A percentile compares a stretch with the other conserved stretches of the same genome.
phyloP scores from a whole-genome alignment of 2,888 invertebrate genomes.

The Amphipyra tragopoginis region DNA sequence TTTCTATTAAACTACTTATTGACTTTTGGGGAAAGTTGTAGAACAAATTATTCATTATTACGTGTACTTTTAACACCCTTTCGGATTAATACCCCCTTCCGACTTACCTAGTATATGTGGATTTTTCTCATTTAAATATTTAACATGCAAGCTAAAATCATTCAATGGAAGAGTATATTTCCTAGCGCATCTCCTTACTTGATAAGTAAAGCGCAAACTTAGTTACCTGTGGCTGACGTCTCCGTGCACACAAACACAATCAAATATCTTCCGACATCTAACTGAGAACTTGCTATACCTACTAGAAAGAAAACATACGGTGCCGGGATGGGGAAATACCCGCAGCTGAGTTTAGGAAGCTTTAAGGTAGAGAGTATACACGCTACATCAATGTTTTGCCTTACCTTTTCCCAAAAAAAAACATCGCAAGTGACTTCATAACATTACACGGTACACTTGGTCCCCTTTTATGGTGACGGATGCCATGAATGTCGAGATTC shows the following conservation, averaged over 20 bases:
- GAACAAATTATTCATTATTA: too few species aligned
- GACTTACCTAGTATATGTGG: too few species aligned
- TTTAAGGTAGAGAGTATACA: too few species aligned
- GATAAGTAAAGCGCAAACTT: slow-evolving; percentile 28
- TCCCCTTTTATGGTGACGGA: slow-evolving; percentile 52
- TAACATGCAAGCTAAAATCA: too few species aligned
- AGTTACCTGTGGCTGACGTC: slow-evolving; percentile 38
- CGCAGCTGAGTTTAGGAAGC: not conserved
- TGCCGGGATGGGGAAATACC: not conserved
- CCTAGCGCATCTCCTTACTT: too few species aligned
- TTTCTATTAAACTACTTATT: too few species aligned
- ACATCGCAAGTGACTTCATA: slow-evolving; percentile 44
- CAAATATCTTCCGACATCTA: slow-evolving; percentile 29
- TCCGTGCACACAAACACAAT: slow-evolving; percentile 37
- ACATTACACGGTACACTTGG: slow-evolving; percentile 56
- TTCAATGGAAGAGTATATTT: not conserved
- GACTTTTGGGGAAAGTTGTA: too few species aligned
- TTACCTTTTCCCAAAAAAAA: too few species aligned
- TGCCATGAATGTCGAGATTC: slow-evolving; percentile 46
- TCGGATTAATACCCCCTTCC: too few species aligned
- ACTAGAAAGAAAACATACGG: not conserved
- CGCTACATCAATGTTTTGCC: too few species aligned
- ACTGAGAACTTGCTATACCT: not conserved
- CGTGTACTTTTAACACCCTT: too few species aligned
- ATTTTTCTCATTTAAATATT: too few species aligned